Base-by-base conservation (phyloP, 2,113 vertebrate species). In the Archilochus colubris region DNA sequence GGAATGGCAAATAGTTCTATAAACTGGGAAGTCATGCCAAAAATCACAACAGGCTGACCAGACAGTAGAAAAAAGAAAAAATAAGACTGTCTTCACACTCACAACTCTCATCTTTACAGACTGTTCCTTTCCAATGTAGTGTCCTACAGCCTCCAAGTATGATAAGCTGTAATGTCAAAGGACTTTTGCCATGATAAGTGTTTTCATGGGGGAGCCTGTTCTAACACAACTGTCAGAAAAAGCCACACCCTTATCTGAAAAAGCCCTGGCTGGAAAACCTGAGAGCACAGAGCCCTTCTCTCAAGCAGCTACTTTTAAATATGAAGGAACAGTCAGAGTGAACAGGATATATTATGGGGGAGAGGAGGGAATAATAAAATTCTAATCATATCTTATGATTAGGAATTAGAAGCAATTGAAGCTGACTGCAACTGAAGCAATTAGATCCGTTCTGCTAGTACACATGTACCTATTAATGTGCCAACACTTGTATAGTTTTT, bases 171-270 rank as follows among this genome's bases (percentile, higher is more conserved):
- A 73, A 17, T 86, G 82, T 20, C 76, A 90, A 38, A 87, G 57
- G 63, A 66, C 86, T 83, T 91, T 55, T 70, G 67, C 48, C 59
- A 63, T 2, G 93, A 96, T 96, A 94, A 89, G 43, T 33, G 58
- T 20, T 86, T 46, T 51, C 11, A 33, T 77, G 44, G 0, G 0
- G 76, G 30, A 85, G 78, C 5, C 82, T 67, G 48, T 28, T 66
- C 36, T 19, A 75, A 79, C 58, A 58, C 13, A 67, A 63, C 46
- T 15, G 31, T 12, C 77, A 87, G 58, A 63, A 86, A 82, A 64
- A 73, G 51, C 67, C 94, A 95, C 95, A 91, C 95, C 95, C 96
- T 58, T 89, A 97, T 94, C 94, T 73, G 94, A 92, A 91, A 53
- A 82, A 38, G n/a, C 27, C 4, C 0, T 0, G 6, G 40, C 78